Conservation (phyloP, 2,113 vertebrate species). For the Lampris megalopsis region DNA sequence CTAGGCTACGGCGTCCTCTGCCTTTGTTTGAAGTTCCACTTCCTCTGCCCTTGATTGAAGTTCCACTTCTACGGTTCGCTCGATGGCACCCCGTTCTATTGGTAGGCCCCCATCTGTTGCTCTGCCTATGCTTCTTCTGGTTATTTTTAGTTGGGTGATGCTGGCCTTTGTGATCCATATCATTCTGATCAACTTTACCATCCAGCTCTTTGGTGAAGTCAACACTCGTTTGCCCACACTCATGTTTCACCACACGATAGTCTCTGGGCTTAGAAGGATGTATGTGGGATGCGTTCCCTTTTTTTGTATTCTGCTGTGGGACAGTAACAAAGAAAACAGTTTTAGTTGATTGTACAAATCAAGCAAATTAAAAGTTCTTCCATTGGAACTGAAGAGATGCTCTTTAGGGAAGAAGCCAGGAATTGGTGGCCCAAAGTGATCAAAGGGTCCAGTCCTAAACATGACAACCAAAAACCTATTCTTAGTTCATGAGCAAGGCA, state of each 20-base stretch:
- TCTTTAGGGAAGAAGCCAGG: too few species aligned
- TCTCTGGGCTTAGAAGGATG: constrained; percentile 78
- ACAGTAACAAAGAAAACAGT: constrained; percentile 3
- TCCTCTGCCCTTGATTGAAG: background rate
- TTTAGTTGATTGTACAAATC: background rate
- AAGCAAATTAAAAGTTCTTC: background rate
- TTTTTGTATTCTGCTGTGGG: constrained; percentile 39
- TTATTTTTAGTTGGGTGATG: background rate
- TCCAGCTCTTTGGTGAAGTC: constrained; percentile 82
- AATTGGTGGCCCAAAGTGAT: too few species aligned
- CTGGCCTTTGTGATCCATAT: constrained; percentile 22
- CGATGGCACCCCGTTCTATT: background rate
- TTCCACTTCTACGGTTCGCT: background rate
- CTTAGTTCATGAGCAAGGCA: too few species aligned
- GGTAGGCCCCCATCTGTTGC: background rate
- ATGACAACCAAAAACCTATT: too few species aligned
- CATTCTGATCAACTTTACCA: constrained; percentile 75
- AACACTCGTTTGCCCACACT: constrained; percentile 72
- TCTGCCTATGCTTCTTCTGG: background rate
- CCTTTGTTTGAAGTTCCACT: background rate
- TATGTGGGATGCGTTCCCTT: constrained; percentile 67
- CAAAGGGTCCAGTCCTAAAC: too few species aligned
- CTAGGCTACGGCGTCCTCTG: background rate
- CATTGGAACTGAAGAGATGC: too few species aligned
- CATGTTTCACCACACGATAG: constrained; percentile 78